Percentiles rank a stretch among this genome's conserved stretches.
Evolutionary conservation across 2,797 vertebrate species (phyloP).

Genomic region (Lacerta agilis): DNA sequence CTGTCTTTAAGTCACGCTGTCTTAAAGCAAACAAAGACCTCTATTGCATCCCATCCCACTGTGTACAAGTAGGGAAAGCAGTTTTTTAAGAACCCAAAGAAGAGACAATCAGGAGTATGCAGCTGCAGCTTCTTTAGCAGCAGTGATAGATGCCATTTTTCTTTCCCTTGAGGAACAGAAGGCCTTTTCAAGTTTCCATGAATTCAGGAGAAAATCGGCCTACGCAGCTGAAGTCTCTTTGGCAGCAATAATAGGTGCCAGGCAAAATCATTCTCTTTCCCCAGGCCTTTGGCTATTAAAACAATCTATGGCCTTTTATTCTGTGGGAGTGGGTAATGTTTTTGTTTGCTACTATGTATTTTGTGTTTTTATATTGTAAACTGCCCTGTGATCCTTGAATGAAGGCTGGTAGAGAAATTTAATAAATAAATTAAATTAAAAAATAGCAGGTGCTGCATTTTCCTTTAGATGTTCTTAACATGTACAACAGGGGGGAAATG

Average conservation of each 20-base stretch:
- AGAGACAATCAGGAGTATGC: neutral
- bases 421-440: no score
- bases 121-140: neutral
- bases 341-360: no score
- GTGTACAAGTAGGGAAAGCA: neutral
- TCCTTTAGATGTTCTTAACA: neutral
- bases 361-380: no score
- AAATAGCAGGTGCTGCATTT: conserved; percentile 1
- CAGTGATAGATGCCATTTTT: conserved; percentile 1
- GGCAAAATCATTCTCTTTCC: no score
- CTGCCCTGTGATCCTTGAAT: no score
- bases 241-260: conserved; percentile 5
- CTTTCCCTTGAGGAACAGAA: conserved; percentile 18
- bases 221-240: conserved; percentile 9
- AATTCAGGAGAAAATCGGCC: conserved; percentile 10
- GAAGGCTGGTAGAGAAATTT: no score
- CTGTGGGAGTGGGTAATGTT: no score
- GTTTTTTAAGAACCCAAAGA: neutral
- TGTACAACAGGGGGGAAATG: neutral
- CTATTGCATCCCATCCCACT: neutral
- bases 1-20: neutral
- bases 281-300: no score
- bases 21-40: neutral
- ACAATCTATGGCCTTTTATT: no score
- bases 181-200: conserved; percentile 18